Evolutionary conservation across 2,113 vertebrate species (phyloP), one percentile per base, ranked within the genome.

Genomic region (Zosterops lateralis): DNA sequence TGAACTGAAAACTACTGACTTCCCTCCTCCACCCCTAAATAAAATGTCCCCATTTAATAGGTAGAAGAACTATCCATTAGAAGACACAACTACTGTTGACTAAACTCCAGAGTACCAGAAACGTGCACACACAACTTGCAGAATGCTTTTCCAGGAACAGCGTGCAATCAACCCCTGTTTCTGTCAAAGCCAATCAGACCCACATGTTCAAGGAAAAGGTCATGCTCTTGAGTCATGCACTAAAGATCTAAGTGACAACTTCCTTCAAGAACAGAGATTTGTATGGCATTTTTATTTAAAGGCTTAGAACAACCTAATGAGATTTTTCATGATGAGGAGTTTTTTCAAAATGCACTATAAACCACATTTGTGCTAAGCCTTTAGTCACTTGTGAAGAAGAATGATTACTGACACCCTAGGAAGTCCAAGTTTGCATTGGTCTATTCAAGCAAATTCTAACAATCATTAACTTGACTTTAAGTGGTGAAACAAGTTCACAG

Each of bases 391-490:
- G 48, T 45, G 44, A 83, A 67, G 13, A 66, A 53, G 24, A 81
- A 86, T 21, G 12, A 82, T 58, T 87, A 72, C 54, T 92, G 67
- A 58, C 40, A 73, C 19, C 36, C 85, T 44, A 38, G 42, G 19
- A 89, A 77, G 64, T 66, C 56, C 47, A 76, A 80, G 83, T 61
- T 56, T 73, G 60, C 47, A 66, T 1, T 40, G 15, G n/a, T 48
- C 19, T 40, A 90, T 32, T 56, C 56, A 86, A 86, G 77, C 31
- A 83, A 65, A 90, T 90, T 93, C 67, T 66, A 91, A 50, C 70
- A 91, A 87, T 40, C 2, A 89, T 93, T 83, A 91, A 94, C 57
- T 82, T 7, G 2, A 16, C 32, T 61, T 89, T 76, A 75, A 85
- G 74, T 17, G 32, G 50, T 54, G 22, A 70, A 91, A 89, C 28